Evolutionary conservation across 2,888 invertebrate species (phyloP), one percentile per base, ranked within the genome.

Genomic region (Plusia festucae): DNA sequence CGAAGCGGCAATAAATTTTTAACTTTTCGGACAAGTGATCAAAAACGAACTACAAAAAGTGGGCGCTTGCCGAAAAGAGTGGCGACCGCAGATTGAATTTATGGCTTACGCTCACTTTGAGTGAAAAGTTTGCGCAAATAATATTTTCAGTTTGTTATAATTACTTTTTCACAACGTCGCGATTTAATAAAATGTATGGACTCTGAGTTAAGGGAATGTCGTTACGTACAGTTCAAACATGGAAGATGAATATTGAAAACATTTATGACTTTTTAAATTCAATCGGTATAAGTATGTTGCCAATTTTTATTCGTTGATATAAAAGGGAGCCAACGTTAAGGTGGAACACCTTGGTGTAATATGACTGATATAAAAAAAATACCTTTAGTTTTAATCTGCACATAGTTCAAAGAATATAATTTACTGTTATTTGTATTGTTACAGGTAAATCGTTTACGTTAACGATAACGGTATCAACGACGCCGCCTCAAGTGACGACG

Each of bases 371-470:
- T n/a, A n/a, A n/a, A n/a, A n/a, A n/a, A n/a, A n/a, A n/a, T n/a
- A n/a, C n/a, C n/a, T n/a, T n/a, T n/a, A n/a, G n/a, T n/a, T n/a
- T n/a, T n/a, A n/a, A n/a, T n/a, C n/a, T n/a, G n/a, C n/a, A n/a
- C n/a, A n/a, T n/a, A n/a, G n/a, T 34, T 34, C 15, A 1, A 34
- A 15, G 15, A 40, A n/a, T n/a, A 15, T 40, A n/a, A 40, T 40
- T 13, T 5, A n/a, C n/a, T 40, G 15, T 40, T 11, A 22, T 15
- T 65, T 13, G 22, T 27, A 27, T 91, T 93, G 90, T 93, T 93
- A 3, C 97, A 99, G 99, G 99, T 84, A 99, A 99, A 93, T 99
- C 99, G 87, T 99, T 99, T 94, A 98, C 99, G 67, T 93, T 99
- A 90, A 99, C 99, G 87, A 99, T 99, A 95, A 98, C 98, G 71